A percentile compares a stretch with the other conserved stretches of the same genome.
Evolutionary conservation across 2,888 invertebrate species (phyloP).

Genomic region (Poecilobothrus nobilitatus): DNA sequence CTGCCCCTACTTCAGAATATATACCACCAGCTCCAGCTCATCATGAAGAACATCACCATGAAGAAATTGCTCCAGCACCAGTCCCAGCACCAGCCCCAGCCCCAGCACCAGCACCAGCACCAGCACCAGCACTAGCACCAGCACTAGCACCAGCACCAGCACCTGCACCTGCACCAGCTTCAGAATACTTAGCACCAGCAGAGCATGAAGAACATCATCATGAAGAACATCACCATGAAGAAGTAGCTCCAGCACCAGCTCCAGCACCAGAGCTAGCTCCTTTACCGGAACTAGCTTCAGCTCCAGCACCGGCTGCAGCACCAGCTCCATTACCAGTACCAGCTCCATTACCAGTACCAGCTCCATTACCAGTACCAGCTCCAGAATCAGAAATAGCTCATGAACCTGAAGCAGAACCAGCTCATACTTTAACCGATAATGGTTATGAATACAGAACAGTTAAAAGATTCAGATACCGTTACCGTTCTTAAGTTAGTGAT

Average conservation of each 20-base stretch:
- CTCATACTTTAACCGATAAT: not conserved
- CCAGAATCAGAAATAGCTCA: not conserved
- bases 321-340: not conserved
- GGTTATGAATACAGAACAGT: slow-evolving; percentile 5
- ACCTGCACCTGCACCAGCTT: not conserved
- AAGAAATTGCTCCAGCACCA: not conserved
- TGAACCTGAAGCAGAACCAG: not conserved
- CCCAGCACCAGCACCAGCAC: not conserved
- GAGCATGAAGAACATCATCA: not conserved
- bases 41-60: not conserved
- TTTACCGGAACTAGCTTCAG: not conserved
- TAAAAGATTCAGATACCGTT: slow-evolving; percentile 10
- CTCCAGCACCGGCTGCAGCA: not conserved
- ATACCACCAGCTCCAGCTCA: not conserved
- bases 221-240: not conserved
- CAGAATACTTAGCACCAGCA: slow-evolving; percentile 4
- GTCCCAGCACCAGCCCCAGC: not conserved
- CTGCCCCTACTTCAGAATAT: not conserved
- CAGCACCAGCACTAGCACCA: not conserved
- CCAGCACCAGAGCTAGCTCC: not conserved
- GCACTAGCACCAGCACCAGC: not conserved
- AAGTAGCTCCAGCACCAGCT: not conserved
- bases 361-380: not conserved
- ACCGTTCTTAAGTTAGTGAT: not conserved
- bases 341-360: not conserved